Percentiles rank a stretch among this genome's conserved stretches.
Evolutionary conservation across 2,113 vertebrate genomes (phyloP).

Genomic region (Orientallactaga bullata): DNA sequence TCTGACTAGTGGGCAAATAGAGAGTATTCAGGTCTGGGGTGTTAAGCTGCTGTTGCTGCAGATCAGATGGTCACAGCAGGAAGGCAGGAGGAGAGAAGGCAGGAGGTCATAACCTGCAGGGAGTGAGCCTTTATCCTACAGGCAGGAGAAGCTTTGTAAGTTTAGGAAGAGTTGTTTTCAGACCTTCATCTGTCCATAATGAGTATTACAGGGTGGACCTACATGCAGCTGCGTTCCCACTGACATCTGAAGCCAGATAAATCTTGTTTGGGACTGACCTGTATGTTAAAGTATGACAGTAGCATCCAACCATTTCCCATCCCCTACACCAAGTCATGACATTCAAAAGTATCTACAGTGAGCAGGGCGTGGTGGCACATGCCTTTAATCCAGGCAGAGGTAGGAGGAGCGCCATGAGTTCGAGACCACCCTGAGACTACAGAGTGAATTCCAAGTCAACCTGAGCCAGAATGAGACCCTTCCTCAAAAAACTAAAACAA

Average conservation of each 20-base stretch:
- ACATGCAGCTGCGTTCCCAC: not conserved
- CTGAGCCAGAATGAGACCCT: no score
- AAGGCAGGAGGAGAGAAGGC: not conserved
- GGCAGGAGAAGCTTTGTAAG: not conserved
- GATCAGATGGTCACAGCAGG: not conserved
- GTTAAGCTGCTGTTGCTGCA: not conserved
- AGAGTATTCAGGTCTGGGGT: not conserved
- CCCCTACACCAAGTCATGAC: not conserved
- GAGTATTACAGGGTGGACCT: not conserved
- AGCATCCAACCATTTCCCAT: not conserved
- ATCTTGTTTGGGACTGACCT: not conserved
- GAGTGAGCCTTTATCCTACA: constrained; percentile 3
- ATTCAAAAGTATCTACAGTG: no score
- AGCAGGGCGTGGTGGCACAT: no score
- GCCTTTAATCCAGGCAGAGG: no score
- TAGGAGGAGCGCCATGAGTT: no score
- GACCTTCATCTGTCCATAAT: not conserved
- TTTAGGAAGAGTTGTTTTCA: not conserved
- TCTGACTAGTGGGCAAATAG: not conserved
- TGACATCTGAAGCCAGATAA: not conserved
- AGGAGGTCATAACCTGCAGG: not conserved
- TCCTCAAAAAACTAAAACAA: no score
- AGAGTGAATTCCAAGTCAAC: no score
- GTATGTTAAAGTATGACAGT: not conserved
- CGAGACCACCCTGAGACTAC: no score